Evolutionary conservation across 2,113 vertebrate species (phyloP), one percentile per base, ranked within the genome.

Genomic region (Benitochromis conjunctus): DNA sequence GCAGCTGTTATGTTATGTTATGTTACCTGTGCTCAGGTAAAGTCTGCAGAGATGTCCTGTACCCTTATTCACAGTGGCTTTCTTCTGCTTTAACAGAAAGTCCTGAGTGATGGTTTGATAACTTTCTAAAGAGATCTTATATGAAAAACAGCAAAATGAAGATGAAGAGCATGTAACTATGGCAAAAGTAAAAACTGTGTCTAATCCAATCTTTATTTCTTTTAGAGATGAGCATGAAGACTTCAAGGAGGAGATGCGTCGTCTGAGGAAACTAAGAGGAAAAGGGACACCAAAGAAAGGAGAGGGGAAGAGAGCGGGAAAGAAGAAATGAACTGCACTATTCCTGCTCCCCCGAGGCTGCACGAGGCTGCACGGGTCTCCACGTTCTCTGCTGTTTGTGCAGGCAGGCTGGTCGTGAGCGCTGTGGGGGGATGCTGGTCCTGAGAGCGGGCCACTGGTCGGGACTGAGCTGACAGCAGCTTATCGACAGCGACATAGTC

Each of bases 181-280:
- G 66, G 0, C 16, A 0, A 1, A 19, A 76, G 43, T 76, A 2
- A 5, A 31, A 13, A 1, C 16, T 48, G 24, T 46, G 26, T 29
- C 24, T 76, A 7, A 51, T 43, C 2, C 53, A 16, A 10, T 80
- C 3, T 78, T 21, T 7, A 9, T 80, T 84, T 11, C 43, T 55
- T 53, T 19, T 94, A 99, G 99, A 93, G 99, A 99, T 51, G 98
- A 99, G 84, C 99, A 99, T 13, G 96, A 99, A 82, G 99, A 99
- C 94, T 99, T 99, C 82, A 99, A 95, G 88, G 98, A 99, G 2
- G 99, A 99, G 91, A 99, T 99, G 96, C 87, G 66, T 16, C 96
- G 98, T 13, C 38, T 99, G 83, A 97, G 94, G 92, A 98, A 97
- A 77, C 97, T 99, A 6, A 96, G 98, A 92, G 99, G 99, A 31